Percentiles rank a stretch among this genome's conserved stretches.
Evolutionary conservation across 1,140 invertebrate genomes (phyloP).

Genomic region (Choristoneura fumiferana): DNA sequence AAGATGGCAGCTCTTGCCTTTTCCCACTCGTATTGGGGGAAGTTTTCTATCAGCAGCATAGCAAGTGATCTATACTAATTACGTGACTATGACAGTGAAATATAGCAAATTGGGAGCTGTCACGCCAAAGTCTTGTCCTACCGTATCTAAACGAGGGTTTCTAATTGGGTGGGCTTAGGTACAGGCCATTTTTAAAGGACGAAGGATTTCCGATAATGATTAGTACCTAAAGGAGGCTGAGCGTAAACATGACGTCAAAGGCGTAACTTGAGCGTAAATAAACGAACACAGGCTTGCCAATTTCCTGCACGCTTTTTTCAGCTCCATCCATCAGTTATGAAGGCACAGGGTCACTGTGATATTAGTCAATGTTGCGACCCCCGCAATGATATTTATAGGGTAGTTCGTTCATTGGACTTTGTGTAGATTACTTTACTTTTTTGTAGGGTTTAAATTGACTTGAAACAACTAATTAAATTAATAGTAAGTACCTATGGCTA

Average conservation of each 20-base stretch:
- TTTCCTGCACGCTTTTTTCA: background rate
- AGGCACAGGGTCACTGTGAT: background rate
- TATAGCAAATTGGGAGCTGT: background rate
- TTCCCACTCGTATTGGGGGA: no score
- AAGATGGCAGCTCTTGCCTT: constrained; percentile 11
- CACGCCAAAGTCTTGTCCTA: background rate
- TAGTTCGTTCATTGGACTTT: no score
- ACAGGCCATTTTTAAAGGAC: background rate
- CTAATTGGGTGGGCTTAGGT: background rate
- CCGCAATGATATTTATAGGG: background rate
- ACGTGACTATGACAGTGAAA: no score
- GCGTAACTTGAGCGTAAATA: constrained; percentile 1
- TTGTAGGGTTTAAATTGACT: no score
- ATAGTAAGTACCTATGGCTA: no score
- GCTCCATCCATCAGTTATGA: constrained; percentile 12
- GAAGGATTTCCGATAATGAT: constrained; percentile 3
- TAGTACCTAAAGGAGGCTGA: background rate
- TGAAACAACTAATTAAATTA: no score
- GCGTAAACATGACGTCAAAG: constrained; percentile 14
- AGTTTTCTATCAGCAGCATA: no score
- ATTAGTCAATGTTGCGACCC: background rate
- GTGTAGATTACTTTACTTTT: no score
- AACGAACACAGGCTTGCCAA: constrained; percentile 1
- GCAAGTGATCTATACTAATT: no score
- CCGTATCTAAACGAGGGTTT: background rate